Base-by-base conservation (phyloP, 2,888 invertebrate genomes). In the Sclerodermus sp. region DNA sequence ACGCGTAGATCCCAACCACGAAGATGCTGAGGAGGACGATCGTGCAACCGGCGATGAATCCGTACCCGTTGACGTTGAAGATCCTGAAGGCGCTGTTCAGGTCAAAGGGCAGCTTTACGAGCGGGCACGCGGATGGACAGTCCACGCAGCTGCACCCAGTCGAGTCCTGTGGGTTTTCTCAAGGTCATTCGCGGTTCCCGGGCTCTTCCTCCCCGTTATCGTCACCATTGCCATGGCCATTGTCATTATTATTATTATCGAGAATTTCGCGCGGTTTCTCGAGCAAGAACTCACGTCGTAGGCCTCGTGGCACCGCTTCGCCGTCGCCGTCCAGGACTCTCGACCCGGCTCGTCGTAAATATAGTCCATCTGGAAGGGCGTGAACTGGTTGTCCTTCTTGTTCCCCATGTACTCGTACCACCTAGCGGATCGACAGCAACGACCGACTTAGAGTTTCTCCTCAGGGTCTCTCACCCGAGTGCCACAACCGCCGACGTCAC, bases 111-210 rank as follows among this genome's bases (percentile, higher is more conserved):
- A 85, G 82, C 55, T 78, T 71, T 4, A 79, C 79, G 13, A 77
- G 48, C 0, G 86, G 83, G 67, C 93, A 93, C 1, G 84, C 83
- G 1, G 71, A 70, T 0, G 79, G 67, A 68, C 91, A 92, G 69
- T 92, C 92, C 31, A 90, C 83, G 73, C 93, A 93, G 64, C 90
- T 87, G 74, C 93, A 93, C 0, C 87, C 80, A 13, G 80, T 74
- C 0, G 84, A 23, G 3, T 23, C 8, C 23, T 23, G 23, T 23
- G 23, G 23, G 8, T 23, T 23, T 23, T 23, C n/a, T 23, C 23
- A 23, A 23, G n/a, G n/a, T n/a, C n/a, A n/a, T n/a, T n/a, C n/a
- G n/a, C n/a, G n/a, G n/a, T n/a, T n/a, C n/a, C n/a, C n/a, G n/a
- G n/a, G n/a, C n/a, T n/a, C n/a, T n/a, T n/a, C n/a, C n/a, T n/a